These are phyloP conservation scores for Drosophila littoralis DNA, from an alignment of 1,140 invertebrate species.

Conservation along the genomic window DNA sequence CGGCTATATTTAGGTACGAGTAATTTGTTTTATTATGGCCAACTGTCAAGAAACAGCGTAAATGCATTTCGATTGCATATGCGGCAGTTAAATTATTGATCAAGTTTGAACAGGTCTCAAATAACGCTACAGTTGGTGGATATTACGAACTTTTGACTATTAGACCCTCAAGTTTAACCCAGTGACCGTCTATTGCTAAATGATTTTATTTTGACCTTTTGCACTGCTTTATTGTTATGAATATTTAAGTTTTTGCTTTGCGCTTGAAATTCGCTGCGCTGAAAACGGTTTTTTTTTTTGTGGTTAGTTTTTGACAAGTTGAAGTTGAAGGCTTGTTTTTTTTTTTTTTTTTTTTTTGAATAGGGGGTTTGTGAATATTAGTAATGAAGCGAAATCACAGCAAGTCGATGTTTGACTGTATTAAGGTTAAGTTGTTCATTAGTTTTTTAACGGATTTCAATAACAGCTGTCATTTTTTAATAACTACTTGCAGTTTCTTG, in stretches of 20 bases:
- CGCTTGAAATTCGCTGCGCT: slow-evolving; percentile 43
- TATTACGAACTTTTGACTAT: neutral
- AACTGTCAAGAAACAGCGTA: slow-evolving; percentile 12
- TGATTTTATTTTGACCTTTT: slow-evolving; percentile 38
- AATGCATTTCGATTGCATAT: slow-evolving; percentile 36
- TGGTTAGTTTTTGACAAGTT: slow-evolving; percentile 28
- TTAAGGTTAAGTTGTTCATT: slow-evolving; percentile 28
- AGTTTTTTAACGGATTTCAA: slow-evolving; percentile 6
- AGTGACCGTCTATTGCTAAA: neutral
- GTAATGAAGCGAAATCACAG: slow-evolving; percentile 5
- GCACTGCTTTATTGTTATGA: slow-evolving; percentile 14
- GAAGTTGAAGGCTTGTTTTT: slow-evolving; percentile 53
- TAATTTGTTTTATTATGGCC: slow-evolving; percentile 1
- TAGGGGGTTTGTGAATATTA: neutral
- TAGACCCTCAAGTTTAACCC: neutral
- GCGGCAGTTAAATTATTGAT: slow-evolving; percentile 8
- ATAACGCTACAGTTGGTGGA: neutral
- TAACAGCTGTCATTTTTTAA: slow-evolving; percentile 7
- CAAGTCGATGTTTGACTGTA: neutral
- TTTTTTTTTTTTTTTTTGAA: slow-evolving; percentile 1
- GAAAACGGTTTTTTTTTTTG: slow-evolving; percentile 15
- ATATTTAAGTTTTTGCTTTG: neutral
- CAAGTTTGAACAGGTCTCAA: neutral
- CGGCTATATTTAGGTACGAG: neutral
- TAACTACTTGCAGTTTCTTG: neutral